Conservation (phyloP, 2,797 vertebrate genomes). For the Kryptopterus vitreolus region DNA sequence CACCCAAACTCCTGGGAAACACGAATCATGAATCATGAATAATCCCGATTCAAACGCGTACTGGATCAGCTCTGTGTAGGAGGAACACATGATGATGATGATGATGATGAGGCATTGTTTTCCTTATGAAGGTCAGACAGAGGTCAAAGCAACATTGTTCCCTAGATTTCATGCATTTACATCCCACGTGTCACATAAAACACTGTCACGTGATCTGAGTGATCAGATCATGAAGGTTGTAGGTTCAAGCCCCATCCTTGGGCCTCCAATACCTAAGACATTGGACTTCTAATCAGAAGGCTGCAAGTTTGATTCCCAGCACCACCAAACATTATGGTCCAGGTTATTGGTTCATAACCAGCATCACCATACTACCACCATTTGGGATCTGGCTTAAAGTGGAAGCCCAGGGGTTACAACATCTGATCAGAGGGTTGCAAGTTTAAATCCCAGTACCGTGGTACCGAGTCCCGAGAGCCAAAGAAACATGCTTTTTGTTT, state of each 20-base stretch:
- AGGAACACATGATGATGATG: background rate
- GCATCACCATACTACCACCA: no score
- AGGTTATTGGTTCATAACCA: no score
- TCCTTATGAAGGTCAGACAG: constrained; percentile 3
- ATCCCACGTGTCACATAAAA: background rate
- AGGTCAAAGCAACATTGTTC: background rate
- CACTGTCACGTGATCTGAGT: no score
- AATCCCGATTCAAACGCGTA: background rate
- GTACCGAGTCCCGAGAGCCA: constrained; percentile 28
- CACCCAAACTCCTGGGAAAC: background rate
- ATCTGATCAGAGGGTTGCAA: background rate
- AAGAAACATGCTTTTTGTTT: constrained; percentile 41
- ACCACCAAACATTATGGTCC: no score
- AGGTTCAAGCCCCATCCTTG: no score
- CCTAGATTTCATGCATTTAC: background rate
- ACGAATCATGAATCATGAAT: constrained; percentile 1
- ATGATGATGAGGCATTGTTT: background rate
- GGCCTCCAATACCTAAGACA: background rate
- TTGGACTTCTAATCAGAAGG: background rate
- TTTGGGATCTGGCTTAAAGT: no score
- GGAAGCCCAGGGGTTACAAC: no score
- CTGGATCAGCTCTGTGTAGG: background rate
- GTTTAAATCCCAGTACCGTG: background rate
- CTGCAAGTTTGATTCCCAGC: background rate
- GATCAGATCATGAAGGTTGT: no score